Conservation (phyloP, 2,113 vertebrate species). For the Silurus asotus region DNA sequence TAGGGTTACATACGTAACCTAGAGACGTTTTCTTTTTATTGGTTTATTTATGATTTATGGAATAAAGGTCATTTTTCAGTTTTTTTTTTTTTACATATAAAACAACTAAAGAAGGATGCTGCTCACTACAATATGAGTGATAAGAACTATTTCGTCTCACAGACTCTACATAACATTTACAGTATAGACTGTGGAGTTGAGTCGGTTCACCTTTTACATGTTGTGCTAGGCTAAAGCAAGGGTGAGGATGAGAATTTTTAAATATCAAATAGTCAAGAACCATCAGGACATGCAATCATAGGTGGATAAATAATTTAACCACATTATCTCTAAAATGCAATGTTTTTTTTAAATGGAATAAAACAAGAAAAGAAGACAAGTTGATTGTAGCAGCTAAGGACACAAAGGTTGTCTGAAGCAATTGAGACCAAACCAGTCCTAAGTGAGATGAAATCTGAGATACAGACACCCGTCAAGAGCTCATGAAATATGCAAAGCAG, state of each 20-base stretch:
- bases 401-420: slow-evolving; percentile 60
- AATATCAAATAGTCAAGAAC: neutral
- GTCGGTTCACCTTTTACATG: neutral
- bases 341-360: neutral
- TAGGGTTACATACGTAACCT: no score
- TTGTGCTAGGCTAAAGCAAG: neutral
- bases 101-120: no score
- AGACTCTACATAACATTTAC: neutral
- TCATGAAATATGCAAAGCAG: slow-evolving; percentile 72
- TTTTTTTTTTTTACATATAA: no score
- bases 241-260: neutral
- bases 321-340: neutral
- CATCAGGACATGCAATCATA: neutral
- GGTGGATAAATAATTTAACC: neutral
- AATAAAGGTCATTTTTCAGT: no score
- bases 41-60: no score
- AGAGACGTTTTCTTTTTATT: no score
- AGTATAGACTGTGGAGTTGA: neutral
- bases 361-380: neutral
- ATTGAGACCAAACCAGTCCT: slow-evolving; percentile 40
- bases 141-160: no score
- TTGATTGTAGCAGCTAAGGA: slow-evolving; percentile 63
- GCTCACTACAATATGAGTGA: no score
- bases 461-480: slow-evolving; percentile 61
- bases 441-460: slow-evolving; percentile 64